Percentiles rank a stretch among this genome's conserved stretches.
Evolutionary conservation across 2,113 vertebrate genomes (phyloP).

Genomic region (Ceratotherium simum): DNA sequence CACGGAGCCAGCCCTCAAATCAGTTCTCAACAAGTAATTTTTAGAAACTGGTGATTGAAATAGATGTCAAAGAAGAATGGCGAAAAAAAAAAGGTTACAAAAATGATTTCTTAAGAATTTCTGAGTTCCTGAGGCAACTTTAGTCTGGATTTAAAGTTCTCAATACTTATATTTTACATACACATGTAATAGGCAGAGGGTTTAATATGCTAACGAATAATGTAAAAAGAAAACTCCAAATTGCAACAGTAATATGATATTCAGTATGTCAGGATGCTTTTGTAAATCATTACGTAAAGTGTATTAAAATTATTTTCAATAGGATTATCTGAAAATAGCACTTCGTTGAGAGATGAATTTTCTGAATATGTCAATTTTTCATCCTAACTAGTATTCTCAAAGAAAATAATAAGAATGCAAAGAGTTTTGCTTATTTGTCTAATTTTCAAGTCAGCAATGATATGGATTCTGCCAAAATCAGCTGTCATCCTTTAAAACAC

Average conservation of each 20-base stretch:
- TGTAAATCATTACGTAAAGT: background rate
- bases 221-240: background rate
- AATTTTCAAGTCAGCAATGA: background rate
- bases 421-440: background rate
- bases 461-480: background rate
- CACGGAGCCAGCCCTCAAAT: background rate
- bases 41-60: background rate
- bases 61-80: background rate
- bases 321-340: constrained; percentile 29
- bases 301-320: background rate
- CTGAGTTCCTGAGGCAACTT: background rate
- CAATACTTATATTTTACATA: background rate
- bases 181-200: background rate
- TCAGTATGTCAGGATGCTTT: background rate
- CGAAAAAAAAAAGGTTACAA: background rate
- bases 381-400: background rate
- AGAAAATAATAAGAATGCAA: background rate
- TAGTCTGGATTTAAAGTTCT: constrained; percentile 8
- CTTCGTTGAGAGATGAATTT: background rate
- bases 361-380: background rate
- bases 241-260: background rate
- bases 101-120: constrained; percentile 30
- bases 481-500: background rate
- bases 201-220: constrained; percentile 30
- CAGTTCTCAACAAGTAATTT: background rate